Evolutionary conservation across 2,113 vertebrate species (phyloP).

Genomic region (Dasyornis broadbenti): DNA sequence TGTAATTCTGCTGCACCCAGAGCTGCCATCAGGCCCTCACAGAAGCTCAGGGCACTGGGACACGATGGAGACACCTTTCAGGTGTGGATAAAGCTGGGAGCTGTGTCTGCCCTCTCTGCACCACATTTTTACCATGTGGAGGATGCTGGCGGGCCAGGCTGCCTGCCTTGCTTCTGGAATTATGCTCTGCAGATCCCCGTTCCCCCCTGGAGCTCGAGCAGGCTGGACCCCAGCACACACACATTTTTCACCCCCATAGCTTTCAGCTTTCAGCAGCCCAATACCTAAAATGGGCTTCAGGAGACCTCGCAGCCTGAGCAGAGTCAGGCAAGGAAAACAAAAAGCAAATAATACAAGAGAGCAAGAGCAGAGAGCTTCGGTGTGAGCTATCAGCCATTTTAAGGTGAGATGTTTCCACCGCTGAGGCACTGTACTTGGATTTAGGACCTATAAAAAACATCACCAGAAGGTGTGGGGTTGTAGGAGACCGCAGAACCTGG

Average conservation of each 20-base stretch:
- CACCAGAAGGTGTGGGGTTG: slow-evolving; percentile 39
- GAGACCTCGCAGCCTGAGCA: neutral
- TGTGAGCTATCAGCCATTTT: slow-evolving; percentile 23
- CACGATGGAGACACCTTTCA: rapidly evolving
- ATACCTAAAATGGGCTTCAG: neutral
- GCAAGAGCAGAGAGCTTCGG: neutral
- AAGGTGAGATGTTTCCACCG: slow-evolving; percentile 28
- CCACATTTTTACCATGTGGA: neutral
- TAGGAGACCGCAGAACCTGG: neutral
- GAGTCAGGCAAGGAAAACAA: neutral
- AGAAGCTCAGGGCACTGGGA: neutral
- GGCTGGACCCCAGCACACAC: neutral
- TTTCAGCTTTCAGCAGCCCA: neutral
- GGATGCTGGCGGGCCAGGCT: neutral
- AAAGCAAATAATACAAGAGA: neutral
- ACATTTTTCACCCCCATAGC: too few relatives aligned
- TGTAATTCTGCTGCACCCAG: neutral
- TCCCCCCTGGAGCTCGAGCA: neutral
- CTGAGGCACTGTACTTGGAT: neutral
- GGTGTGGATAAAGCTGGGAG: neutral
- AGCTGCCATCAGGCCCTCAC: rapidly evolving
- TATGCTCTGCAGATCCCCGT: neutral
- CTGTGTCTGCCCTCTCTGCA: neutral
- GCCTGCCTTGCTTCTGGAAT: neutral
- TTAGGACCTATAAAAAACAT: neutral